Base-by-base conservation (phyloP, 35 echinoderm and acorn worm species). In the Eucidaris tribuloides region DNA sequence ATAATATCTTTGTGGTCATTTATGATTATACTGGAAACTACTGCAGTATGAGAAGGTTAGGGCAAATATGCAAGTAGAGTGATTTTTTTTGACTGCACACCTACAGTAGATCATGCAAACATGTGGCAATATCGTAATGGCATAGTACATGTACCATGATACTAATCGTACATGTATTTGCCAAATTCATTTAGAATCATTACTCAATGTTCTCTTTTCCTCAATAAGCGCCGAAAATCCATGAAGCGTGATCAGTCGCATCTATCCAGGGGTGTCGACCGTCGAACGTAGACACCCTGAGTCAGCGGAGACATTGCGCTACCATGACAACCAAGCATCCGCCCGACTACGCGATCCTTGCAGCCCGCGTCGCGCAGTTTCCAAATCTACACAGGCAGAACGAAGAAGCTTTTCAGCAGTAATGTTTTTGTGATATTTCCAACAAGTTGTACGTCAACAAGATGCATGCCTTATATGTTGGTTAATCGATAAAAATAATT, bases 301-400 rank as follows among this genome's bases (percentile, higher is more conserved):
- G 31, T 3, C 96, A 2, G 90, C 96, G 5, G 96, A 99, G 63
- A 99, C 91, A 90, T 96, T 19, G 96, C 96, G 96, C 96, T 62
- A 93, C 90, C 83, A 90, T 93, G 90, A 99, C 96, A 7, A 99
- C 96, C 56, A 99, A 99, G 38, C 96, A 99, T 74, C 96, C 96
- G 13, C 48, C 86, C 76, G 96, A 99, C 83, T 99, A 99, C 48
- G 96, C 96, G 0, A 62, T 93, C 22, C 76, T 99, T 3, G 96
- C 96, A 3, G 96, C 96, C 44, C 82, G 96, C 22, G 93, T 99
- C 50, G 96, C 72, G 82, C 96, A 1, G 91, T 99, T 3, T 99
- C 96, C 5, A 99, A 88, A 99, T 71, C 84, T 97, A 15, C 96
- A 99, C 83, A 99, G 93, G 39, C 90, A 99, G 77, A 99, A 90